Conservation (phyloP, 2,797 vertebrate genomes). For the Xiphophorus birchmanni region DNA sequence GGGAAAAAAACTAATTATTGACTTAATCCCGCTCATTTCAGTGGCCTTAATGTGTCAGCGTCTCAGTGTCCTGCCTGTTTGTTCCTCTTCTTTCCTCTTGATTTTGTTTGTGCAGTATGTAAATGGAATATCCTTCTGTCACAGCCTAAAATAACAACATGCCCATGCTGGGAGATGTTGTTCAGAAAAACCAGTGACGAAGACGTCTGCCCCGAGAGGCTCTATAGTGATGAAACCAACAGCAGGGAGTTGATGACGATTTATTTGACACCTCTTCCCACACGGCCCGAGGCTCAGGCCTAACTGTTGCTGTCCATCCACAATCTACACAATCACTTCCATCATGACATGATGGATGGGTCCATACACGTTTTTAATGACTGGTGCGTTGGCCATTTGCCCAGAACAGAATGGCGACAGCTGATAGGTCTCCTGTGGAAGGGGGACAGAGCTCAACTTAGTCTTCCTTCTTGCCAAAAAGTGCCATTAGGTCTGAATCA, state of each 20-base stretch:
- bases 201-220: constrained; percentile 49
- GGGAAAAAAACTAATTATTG: background rate
- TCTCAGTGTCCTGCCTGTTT: constrained; percentile 5
- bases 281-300: constrained; percentile 38
- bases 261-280: constrained; percentile 66
- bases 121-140: constrained; percentile 50
- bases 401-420: constrained; percentile 36
- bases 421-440: constrained; percentile 11
- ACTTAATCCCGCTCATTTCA: background rate
- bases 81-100: constrained; percentile 26
- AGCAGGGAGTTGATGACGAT: constrained; percentile 66
- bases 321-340: constrained; percentile 30
- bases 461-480: constrained; percentile 33
- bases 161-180: constrained; percentile 60
- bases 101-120: constrained; percentile 58
- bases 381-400: constrained; percentile 34
- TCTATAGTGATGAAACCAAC: constrained; percentile 59
- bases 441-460: constrained; percentile 28
- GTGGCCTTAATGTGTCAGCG: constrained; percentile 1
- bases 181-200: constrained; percentile 64
- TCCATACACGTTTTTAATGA: constrained; percentile 40
- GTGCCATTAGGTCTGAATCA: constrained; percentile 58
- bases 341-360: constrained; percentile 41
- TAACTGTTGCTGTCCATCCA: constrained; percentile 33
- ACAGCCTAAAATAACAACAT: constrained; percentile 63